These are phyloP conservation scores for Acrobasis suavella DNA, from an alignment of 2,888 invertebrate genomes.

Conservation along the genomic window DNA sequence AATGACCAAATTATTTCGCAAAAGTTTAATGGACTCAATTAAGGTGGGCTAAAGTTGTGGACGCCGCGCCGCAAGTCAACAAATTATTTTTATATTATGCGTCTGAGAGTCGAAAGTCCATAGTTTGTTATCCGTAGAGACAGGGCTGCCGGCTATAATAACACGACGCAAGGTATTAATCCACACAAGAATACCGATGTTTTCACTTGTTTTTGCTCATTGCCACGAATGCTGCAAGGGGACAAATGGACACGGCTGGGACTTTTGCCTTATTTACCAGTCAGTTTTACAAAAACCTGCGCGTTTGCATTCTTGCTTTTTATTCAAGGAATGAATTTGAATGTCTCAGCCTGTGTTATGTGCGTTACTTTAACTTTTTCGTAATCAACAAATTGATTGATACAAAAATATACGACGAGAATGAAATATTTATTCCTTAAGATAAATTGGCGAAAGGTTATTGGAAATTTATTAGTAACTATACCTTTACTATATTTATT, in stretches of 20 bases:
- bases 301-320: constrained; percentile 39
- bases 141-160: constrained; percentile 51
- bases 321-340: constrained; percentile 31
- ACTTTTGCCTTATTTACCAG: constrained; percentile 62
- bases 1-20: constrained; percentile 29
- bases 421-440: too few species aligned
- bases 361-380: background rate
- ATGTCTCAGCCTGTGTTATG: background rate
- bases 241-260: constrained; percentile 62
- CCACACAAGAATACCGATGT: constrained; percentile 74
- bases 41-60: constrained; percentile 35
- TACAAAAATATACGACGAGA: too few species aligned
- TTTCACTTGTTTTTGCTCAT: constrained; percentile 73
- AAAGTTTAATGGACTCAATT: constrained; percentile 58
- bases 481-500: too few species aligned
- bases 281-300: constrained; percentile 49
- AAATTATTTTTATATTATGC: constrained; percentile 58
- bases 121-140: constrained; percentile 56
- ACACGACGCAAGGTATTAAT: constrained; percentile 63
- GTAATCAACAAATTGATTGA: too few species aligned
- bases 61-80: constrained; percentile 40
- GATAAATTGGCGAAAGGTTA: too few species aligned
- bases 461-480: too few species aligned
- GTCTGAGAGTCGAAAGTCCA: constrained; percentile 48
- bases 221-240: constrained; percentile 61